Evolutionary conservation across 2,888 invertebrate species (phyloP).

Genomic region (Odontomyia ornata): DNA sequence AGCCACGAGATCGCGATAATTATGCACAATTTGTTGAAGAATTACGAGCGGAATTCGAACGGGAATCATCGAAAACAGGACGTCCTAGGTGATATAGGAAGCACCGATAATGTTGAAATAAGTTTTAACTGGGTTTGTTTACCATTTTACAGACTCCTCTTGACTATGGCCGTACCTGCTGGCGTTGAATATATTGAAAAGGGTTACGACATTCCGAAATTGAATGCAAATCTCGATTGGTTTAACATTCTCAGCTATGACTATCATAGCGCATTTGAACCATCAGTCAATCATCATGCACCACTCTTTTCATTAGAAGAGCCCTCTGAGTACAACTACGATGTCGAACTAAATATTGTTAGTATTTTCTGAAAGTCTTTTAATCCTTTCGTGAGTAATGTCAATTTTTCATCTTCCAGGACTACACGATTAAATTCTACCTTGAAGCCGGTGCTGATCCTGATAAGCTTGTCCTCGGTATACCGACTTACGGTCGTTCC

Average conservation of each 20-base stretch:
- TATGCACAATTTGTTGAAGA: constrained; percentile 90
- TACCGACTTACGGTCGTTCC: constrained; percentile 89
- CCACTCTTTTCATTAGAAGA: constrained; percentile 83
- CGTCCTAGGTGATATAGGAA: constrained; percentile 67
- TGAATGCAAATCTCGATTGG: constrained; percentile 91
- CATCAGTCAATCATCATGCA: constrained; percentile 90
- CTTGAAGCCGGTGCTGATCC: constrained; percentile 80
- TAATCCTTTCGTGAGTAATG: neutral
- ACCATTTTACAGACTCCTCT: constrained; percentile 68
- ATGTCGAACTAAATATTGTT: constrained; percentile 87
- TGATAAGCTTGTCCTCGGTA: constrained; percentile 83
- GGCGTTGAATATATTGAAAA: constrained; percentile 93
- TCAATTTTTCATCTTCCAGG: constrained; percentile 67
- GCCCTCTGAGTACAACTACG: constrained; percentile 86
- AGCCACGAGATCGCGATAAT: constrained; percentile 84
- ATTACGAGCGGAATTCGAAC: constrained; percentile 86
- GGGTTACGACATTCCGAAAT: constrained; percentile 88
- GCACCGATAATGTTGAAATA: neutral
- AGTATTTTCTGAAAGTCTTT: constrained; percentile 62
- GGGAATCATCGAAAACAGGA: constrained; percentile 85
- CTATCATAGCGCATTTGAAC: constrained; percentile 92
- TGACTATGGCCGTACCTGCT: constrained; percentile 95
- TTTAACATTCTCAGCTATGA: constrained; percentile 92
- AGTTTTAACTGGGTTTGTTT: neutral
- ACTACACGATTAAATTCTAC: constrained; percentile 86